Evolutionary conservation across 2,797 vertebrate species (phyloP), one percentile per base, ranked within the genome.

Genomic region (Scarus forsteni): DNA sequence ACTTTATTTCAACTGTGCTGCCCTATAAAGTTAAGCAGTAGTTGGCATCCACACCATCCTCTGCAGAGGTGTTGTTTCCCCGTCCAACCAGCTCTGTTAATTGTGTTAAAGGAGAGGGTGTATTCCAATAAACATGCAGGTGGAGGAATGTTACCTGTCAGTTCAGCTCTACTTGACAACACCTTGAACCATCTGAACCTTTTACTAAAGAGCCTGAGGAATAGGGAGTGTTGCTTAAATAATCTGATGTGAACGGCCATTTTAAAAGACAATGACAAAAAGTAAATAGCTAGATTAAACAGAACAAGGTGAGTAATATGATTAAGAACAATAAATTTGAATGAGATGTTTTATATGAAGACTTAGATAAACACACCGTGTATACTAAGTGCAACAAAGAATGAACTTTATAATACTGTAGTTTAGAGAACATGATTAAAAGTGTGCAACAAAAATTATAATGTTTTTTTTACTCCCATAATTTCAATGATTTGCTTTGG

Each of bases 141-240:
- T 16, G 55, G 38, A 73, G 70, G 75, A 88, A 87, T 81, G 81
- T 18, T 62, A 15, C 3, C 19, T 60, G 65, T 75, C 60, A 39
- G 15, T 79, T 60, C 19, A 52, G 40, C 51, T 77, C 68, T n/a
- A 56, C 43, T 43, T 40, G 60, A 54, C 66, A 77, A 75, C 73
- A 87, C 73, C 60, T 81, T 79, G 34, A 76, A 51, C 43, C 9
- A 43, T 40, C 54, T 46, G 11, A 71, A 65, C 56, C 5, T 3
- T 34, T 42, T 60, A 64, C 60, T 9, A 4, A 58, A 69, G 13
- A 44, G 18, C 14, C 3, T 6, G 18, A 50, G 14, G 12, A 14
- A 16, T 14, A 53, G 44, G 1, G 1, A 4, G 8, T 5, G 10
- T 11, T 35, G 51, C n/a, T 43, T 40, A 9, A 11, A 13, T 16